phyloP scores from a whole-genome alignment of 2,888 invertebrate genomes.

The Pristionchus arcanus region DNA sequence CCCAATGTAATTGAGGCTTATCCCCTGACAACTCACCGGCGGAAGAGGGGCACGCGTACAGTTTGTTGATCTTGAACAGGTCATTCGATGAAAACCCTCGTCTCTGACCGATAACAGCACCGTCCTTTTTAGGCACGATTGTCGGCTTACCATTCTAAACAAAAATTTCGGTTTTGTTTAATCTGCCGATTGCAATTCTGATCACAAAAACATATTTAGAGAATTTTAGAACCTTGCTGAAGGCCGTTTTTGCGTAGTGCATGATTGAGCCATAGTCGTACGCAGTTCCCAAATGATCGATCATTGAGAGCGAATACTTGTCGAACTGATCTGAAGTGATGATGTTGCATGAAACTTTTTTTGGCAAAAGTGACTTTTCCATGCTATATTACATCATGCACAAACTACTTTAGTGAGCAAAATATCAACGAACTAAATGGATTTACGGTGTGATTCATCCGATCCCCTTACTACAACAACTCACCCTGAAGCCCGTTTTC shows the following conservation, averaged over 20 bases:
- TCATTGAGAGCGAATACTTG: slow-evolving; percentile 77
- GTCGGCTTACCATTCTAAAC: slow-evolving; percentile 75
- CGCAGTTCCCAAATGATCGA: slow-evolving; percentile 78
- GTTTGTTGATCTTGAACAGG: slow-evolving; percentile 79
- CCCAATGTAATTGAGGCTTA: slow-evolving; percentile 44
- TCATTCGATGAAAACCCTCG: slow-evolving; percentile 78
- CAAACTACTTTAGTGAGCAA: not conserved
- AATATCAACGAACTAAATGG: not conserved
- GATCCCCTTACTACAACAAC: not conserved
- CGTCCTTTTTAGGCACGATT: slow-evolving; percentile 73
- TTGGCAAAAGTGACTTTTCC: not conserved
- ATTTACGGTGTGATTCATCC: not conserved
- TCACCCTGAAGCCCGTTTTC: slow-evolving; percentile 72
- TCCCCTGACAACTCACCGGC: slow-evolving; percentile 55
- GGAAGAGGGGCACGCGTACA: slow-evolving; percentile 76
- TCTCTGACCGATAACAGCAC: slow-evolving; percentile 76
- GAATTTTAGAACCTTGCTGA: slow-evolving; percentile 79
- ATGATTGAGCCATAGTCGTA: slow-evolving; percentile 81
- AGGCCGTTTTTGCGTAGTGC: slow-evolving; percentile 81
- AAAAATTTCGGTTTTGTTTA: not conserved
- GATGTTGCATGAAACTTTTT: not conserved
- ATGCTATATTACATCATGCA: not conserved
- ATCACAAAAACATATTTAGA: not conserved
- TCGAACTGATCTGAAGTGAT: slow-evolving; percentile 77
- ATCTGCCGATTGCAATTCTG: not conserved